Evolutionary conservation across 2,888 invertebrate species (phyloP).

Genomic region (Caenorhabditis auriculariae): DNA sequence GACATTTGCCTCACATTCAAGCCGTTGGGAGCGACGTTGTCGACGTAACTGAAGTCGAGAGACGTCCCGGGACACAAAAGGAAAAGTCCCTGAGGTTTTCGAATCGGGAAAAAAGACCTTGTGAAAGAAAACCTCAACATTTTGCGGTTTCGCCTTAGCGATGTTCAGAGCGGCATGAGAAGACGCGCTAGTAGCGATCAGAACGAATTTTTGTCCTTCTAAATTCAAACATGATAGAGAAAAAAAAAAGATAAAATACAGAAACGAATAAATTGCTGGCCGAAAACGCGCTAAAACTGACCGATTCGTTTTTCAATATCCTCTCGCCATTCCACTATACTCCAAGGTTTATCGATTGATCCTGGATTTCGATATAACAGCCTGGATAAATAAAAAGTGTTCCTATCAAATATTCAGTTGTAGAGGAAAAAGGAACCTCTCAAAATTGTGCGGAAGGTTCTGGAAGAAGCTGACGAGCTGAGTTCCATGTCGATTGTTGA

Average conservation of each 20-base stretch:
- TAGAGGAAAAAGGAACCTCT: conserved; percentile 13
- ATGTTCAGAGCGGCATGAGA: conserved; percentile 32
- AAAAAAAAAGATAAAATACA: too few species aligned
- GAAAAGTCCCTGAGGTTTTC: conserved; percentile 17
- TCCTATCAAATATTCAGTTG: not conserved
- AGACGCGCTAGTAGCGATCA: conserved; percentile 35
- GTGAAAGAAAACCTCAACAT: conserved; percentile 5
- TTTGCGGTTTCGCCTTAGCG: conserved; percentile 18
- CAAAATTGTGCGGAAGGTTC: conserved; percentile 15
- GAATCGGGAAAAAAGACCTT: not conserved
- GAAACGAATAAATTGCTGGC: too few species aligned
- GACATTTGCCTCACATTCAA: conserved; percentile 7
- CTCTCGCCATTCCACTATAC: conserved; percentile 31
- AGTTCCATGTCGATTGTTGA: conserved; percentile 31
- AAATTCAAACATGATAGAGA: too few species aligned
- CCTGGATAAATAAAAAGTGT: not conserved
- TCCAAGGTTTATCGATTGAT: conserved; percentile 25
- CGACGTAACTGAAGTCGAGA: conserved; percentile 25
- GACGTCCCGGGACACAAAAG: conserved; percentile 36
- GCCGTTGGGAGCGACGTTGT: conserved; percentile 27
- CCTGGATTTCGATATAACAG: conserved; percentile 35
- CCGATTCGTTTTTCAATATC: conserved; percentile 31
- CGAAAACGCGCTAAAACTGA: too few species aligned
- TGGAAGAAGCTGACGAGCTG: conserved; percentile 12
- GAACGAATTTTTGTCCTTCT: conserved; percentile 23